Base-by-base conservation (phyloP, 2,113 vertebrate genomes). In the Takifugu bimaculatus region DNA sequence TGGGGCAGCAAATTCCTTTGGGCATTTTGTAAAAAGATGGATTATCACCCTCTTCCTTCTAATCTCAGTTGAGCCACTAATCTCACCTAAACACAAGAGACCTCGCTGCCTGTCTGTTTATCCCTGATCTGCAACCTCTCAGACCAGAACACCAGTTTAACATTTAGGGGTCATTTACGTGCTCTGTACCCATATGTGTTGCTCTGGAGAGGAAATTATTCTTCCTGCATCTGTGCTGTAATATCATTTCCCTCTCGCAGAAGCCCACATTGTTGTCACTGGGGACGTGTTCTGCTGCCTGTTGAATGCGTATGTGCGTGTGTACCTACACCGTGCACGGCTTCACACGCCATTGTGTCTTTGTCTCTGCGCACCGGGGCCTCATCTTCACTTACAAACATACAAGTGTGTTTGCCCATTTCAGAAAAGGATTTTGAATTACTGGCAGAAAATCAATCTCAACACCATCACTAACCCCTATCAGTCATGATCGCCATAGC, bases 401-500 rank as follows among this genome's bases (percentile, higher is more conserved):
- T 29, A 25, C 13, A 47, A 28, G 29, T 51, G 47, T 57, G 28
- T 68, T 67, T 74, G 58, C 67, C 52, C 27, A 57, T 73, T 63
- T 65, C 14, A 64, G 42, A 54, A 51, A 57, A 54, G 39, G 29
- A 54, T 60, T 80, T 64, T 43, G 63, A 60, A 14, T 54, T 32
- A 52, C 20, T 51, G 52, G 66, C 47, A 80, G 65, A 52, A 74
- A 76, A 72, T 62, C 55, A 25, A 26, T 50, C 49, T 57, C 50
- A 74, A 66, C 64, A 20, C 74, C 51, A 10, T 76, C 60, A 53
- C 43, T 26, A 55, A 50, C 50, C 50, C 48, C 35, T 39, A 39
- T 39, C 64, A 65, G 72, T 58, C 63, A 48, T 74, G 63, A 82
- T 89, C 61, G 51, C 77, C 77, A 83, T 85, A 78, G 85, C 73